These are phyloP conservation scores for Hormaphis cornu DNA, from an alignment of 1,140 invertebrate genomes.

Conservation along the genomic window DNA sequence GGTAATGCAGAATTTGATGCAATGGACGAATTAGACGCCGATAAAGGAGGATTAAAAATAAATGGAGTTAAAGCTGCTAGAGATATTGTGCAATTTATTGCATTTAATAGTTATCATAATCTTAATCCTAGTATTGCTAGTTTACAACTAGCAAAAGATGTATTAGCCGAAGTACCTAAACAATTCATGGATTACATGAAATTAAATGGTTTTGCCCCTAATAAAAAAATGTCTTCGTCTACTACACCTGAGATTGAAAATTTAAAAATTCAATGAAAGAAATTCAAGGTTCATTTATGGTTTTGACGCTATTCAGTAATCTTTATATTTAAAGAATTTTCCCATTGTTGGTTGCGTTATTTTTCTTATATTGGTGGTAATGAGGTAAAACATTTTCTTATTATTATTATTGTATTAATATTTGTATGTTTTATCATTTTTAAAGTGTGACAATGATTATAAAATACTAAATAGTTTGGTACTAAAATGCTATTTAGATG, in stretches of 20 bases:
- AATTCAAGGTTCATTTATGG: too few relatives aligned
- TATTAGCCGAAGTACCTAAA: slow-evolving; percentile 50
- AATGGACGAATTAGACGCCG: slow-evolving; percentile 45
- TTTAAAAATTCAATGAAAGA: slow-evolving; percentile 30
- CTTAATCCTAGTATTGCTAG: slow-evolving; percentile 36
- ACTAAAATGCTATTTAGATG: too few relatives aligned
- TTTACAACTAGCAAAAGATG: slow-evolving; percentile 40
- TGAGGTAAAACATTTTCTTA: too few relatives aligned
- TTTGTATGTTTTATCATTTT: too few relatives aligned
- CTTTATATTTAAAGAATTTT: too few relatives aligned
- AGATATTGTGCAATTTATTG: slow-evolving; percentile 46
- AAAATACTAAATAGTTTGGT: too few relatives aligned
- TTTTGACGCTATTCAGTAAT: too few relatives aligned
- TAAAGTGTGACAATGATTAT: too few relatives aligned
- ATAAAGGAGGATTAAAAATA: slow-evolving; percentile 40
- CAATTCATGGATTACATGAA: slow-evolving; percentile 55
- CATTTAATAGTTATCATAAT: slow-evolving; percentile 40
- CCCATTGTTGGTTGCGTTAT: too few relatives aligned
- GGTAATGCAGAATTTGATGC: slow-evolving; percentile 44
- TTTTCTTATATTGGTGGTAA: too few relatives aligned
- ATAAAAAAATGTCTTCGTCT: slow-evolving; percentile 34
- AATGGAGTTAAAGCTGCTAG: slow-evolving; percentile 40
- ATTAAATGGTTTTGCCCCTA: slow-evolving; percentile 45
- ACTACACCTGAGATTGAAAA: neutral
- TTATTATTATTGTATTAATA: too few relatives aligned